Evolutionary conservation across 92 coral and sea anemone species (phyloP).

Genomic region (Umimayanthus chanpuru): DNA sequence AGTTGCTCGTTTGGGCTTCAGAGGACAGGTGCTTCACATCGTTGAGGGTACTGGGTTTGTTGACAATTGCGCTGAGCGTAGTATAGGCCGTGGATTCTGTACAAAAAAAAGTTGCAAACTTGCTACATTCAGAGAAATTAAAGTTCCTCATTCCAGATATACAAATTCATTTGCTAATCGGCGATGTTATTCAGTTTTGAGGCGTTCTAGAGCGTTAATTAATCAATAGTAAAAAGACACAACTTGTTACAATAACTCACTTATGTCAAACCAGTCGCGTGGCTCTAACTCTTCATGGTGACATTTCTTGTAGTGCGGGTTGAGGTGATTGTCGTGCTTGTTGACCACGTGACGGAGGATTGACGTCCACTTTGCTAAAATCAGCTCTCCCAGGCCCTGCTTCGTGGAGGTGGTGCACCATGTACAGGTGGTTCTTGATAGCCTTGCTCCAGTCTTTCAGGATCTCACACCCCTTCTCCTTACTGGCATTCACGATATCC

Average conservation of each 20-base stretch:
- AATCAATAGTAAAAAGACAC: conserved; percentile 12
- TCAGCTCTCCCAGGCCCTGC: conserved; percentile 39
- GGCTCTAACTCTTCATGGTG: conserved; percentile 48
- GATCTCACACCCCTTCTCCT: conserved; percentile 47
- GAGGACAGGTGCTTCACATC: conserved; percentile 19
- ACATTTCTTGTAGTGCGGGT: conserved; percentile 17
- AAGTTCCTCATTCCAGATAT: no score
- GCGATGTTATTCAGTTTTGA: conserved; percentile 17
- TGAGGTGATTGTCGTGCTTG: conserved; percentile 45
- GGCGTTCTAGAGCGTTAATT: conserved; percentile 18
- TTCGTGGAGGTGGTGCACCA: conserved; percentile 44
- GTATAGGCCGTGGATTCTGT: conserved; percentile 6
- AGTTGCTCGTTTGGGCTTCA: conserved; percentile 21
- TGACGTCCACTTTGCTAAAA: conserved; percentile 42
- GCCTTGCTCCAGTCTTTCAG: conserved; percentile 41
- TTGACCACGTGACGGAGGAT: conserved; percentile 28
- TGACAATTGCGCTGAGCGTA: not conserved
- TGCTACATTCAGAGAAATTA: no score
- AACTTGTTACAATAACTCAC: conserved; percentile 19
- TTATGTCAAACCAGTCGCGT: conserved; percentile 37
- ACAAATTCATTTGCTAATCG: not conserved
- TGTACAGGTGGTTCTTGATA: conserved; percentile 38
- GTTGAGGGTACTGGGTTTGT: not conserved
- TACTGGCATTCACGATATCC: conserved; percentile 32
- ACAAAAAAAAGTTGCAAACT: no score